Evolutionary conservation across 30 jellyfish, hydroid and myxozoan species (phyloP).

Genomic region (Hydractinia echinata): DNA sequence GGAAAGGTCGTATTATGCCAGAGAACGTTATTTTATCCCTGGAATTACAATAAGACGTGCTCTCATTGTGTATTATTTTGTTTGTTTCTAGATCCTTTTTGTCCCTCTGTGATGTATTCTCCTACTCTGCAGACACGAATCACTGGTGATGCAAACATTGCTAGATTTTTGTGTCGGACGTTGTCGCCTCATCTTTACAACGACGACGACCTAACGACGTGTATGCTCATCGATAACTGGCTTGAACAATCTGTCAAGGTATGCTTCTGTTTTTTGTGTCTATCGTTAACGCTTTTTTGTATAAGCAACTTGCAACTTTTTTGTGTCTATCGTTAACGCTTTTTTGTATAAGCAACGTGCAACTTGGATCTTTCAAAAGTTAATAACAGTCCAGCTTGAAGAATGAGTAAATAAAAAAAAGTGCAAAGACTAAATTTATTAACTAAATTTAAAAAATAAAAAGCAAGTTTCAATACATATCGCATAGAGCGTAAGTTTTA

Average conservation of each 20-base stretch:
- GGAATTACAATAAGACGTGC: background rate
- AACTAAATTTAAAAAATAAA: background rate
- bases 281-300: background rate
- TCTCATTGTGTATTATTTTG: background rate
- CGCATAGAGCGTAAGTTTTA: background rate
- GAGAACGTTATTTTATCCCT: background rate
- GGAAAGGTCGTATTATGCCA: background rate
- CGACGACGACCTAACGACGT: conserved; percentile 36
- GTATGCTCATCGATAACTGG: conserved; percentile 40
- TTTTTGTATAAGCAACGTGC: too few species aligned
- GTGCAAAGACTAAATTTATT: background rate
- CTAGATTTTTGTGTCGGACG: conserved; percentile 65
- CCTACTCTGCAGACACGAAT: conserved; percentile 75
- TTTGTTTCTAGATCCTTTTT: conserved; percentile 50
- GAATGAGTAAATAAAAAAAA: background rate
- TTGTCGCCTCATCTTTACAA: conserved; percentile 74
- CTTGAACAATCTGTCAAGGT: conserved; percentile 70
- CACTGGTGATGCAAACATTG: conserved; percentile 79
- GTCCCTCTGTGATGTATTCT: conserved; percentile 73
- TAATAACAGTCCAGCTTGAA: too few species aligned
- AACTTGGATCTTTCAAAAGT: background rate
- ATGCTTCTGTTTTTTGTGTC: background rate
- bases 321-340: background rate
- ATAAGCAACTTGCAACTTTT: background rate
- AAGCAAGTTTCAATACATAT: background rate